Evolutionary conservation across 1,140 invertebrate genomes (phyloP).

Genomic region (Papilio aristodemus): DNA sequence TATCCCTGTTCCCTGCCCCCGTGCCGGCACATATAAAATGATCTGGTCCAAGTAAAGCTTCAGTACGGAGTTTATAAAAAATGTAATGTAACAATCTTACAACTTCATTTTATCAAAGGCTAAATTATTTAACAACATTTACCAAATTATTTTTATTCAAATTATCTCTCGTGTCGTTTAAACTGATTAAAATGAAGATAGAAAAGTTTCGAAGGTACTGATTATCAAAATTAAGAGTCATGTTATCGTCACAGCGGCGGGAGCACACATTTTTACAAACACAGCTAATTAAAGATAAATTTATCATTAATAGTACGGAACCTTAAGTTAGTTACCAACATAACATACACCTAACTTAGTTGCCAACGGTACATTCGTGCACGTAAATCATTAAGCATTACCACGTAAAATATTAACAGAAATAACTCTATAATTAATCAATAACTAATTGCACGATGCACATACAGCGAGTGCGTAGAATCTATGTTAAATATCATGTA

Average conservation of each 20-base stretch:
- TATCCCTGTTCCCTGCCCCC: constrained; percentile 66
- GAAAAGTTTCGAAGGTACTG: too few relatives aligned
- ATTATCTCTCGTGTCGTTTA: neutral
- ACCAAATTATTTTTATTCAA: neutral
- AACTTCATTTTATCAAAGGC: constrained; percentile 42
- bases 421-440: constrained; percentile 19
- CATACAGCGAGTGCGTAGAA: neutral
- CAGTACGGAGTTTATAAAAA: constrained; percentile 66
- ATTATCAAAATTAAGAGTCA: too few relatives aligned
- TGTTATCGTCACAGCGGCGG: too few relatives aligned
- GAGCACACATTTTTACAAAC: too few relatives aligned
- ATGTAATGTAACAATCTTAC: constrained; percentile 66
- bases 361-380: neutral
- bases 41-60: constrained; percentile 75
- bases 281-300: too few relatives aligned
- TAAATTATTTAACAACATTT: constrained; percentile 9
- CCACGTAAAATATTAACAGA: neutral
- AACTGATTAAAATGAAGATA: neutral
- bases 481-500: constrained; percentile 16
- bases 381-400: constrained; percentile 1
- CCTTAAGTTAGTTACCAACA: too few relatives aligned
- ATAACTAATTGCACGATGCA: constrained; percentile 15
- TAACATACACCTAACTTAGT: neutral
- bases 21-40: constrained; percentile 72
- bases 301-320: too few relatives aligned